Evolutionary conservation across 2,113 vertebrate species (phyloP).

Genomic region (Actinemys pallida): DNA sequence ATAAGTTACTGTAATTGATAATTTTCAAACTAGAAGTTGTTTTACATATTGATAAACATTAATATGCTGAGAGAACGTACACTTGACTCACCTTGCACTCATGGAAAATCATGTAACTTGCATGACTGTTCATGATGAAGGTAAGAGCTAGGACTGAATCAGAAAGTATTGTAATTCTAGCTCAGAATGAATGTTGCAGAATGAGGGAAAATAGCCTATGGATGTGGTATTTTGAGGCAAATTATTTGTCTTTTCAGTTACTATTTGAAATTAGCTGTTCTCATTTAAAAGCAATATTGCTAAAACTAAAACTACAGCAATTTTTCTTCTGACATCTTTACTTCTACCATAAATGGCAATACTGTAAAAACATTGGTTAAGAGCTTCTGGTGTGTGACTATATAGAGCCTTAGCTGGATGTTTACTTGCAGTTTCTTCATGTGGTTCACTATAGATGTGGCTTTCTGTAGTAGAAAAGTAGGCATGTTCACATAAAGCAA

Average conservation of each 20-base stretch:
- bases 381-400: not conserved
- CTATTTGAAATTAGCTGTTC: not conserved
- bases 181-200: not conserved
- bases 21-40: not conserved
- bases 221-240: not conserved
- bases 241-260: not conserved
- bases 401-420: conserved; percentile 55
- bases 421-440: conserved; percentile 75
- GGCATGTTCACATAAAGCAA: conserved; percentile 21
- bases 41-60: not conserved
- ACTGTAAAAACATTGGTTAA: conserved; percentile 35
- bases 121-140: not conserved
- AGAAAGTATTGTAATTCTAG: not conserved
- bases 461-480: conserved; percentile 63
- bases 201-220: accelerated
- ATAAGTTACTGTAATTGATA: not conserved
- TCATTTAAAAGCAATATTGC: not conserved
- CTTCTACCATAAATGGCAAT: conserved; percentile 61
- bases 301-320: accelerated
- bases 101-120: not conserved
- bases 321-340: not conserved
- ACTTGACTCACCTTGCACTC: not conserved
- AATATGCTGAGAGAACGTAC: not conserved
- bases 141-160: not conserved
- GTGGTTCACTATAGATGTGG: conserved; percentile 76